These are phyloP conservation scores for Cerceris ruficornis DNA, from an alignment of 2,888 invertebrate genomes.

Conservation along the genomic window DNA sequence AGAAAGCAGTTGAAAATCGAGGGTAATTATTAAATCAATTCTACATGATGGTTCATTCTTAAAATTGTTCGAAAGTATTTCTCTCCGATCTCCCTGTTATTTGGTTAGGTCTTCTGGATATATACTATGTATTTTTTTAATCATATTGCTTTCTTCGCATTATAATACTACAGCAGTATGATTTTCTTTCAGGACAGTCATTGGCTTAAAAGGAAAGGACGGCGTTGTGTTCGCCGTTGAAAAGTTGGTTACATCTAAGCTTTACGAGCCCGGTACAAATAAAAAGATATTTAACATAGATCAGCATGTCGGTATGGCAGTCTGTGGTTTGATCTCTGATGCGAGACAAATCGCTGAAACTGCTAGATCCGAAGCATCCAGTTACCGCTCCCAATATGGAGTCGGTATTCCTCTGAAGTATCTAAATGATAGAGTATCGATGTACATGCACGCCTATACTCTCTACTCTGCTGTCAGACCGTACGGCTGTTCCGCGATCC, in stretches of 20 bases:
- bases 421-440: slow-evolving; percentile 95
- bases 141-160: too few species aligned
- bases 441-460: slow-evolving; percentile 99
- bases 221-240: slow-evolving; percentile 99
- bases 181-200: slow-evolving; percentile 87
- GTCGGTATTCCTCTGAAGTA: slow-evolving; percentile 93
- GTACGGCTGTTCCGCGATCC: slow-evolving; percentile 95
- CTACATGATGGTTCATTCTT: not conserved
- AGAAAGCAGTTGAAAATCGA: slow-evolving; percentile 99
- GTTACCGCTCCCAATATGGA: slow-evolving; percentile 95
- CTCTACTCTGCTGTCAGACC: slow-evolving; percentile 99
- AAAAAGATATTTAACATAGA: slow-evolving; percentile 96
- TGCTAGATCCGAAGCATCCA: slow-evolving; percentile 96
- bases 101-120: not conserved
- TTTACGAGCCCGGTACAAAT: slow-evolving; percentile 96
- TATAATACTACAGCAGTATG: too few species aligned
- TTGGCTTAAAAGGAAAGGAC: slow-evolving; percentile 97
- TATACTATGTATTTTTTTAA: not conserved
- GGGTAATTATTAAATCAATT: slow-evolving; percentile 83
- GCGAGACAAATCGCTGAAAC: slow-evolving; percentile 96
- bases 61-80: not conserved
- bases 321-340: slow-evolving; percentile 96
- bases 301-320: slow-evolving; percentile 96
- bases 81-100: too few species aligned
- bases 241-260: slow-evolving; percentile 95